Percentiles rank a stretch among this genome's conserved stretches.
Conservation (phyloP, 2,113 vertebrate species). For the Zapus hudsonius region DNA sequence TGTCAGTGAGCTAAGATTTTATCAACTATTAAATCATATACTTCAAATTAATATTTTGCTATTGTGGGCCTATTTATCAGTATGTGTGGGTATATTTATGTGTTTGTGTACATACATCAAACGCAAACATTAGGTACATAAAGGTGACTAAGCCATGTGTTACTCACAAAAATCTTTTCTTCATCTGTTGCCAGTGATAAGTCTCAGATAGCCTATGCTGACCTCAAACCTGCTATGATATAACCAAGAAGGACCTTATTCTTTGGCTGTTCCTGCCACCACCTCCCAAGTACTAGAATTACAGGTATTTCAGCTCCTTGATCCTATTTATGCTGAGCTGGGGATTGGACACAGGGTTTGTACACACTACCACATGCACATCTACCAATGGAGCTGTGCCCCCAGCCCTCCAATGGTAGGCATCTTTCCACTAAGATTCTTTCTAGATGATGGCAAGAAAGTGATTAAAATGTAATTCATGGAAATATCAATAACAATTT, state of each 20-base stretch:
- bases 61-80: neutral
- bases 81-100: neutral
- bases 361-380: too few relatives aligned
- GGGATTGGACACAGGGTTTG: too few relatives aligned
- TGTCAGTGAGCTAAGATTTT: neutral
- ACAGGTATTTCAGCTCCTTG: too few relatives aligned
- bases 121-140: neutral
- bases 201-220: too few relatives aligned
- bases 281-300: too few relatives aligned
- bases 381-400: too few relatives aligned
- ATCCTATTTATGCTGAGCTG: too few relatives aligned
- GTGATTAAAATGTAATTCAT: neutral
- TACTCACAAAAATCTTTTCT: neutral
- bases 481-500: slow-evolving; percentile 16
- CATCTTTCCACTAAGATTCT: neutral
- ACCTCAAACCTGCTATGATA: too few relatives aligned
- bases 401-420: too few relatives aligned
- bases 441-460: slow-evolving; percentile 9
- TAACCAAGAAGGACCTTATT: too few relatives aligned
- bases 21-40: neutral
- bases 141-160: neutral
- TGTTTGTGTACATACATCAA: neutral
- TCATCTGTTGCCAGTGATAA: neutral
- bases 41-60: slow-evolving; percentile 36
- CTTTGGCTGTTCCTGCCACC: too few relatives aligned